Evolutionary conservation across 2,888 invertebrate genomes (phyloP).

Genomic region (Plagodis dolabraria): DNA sequence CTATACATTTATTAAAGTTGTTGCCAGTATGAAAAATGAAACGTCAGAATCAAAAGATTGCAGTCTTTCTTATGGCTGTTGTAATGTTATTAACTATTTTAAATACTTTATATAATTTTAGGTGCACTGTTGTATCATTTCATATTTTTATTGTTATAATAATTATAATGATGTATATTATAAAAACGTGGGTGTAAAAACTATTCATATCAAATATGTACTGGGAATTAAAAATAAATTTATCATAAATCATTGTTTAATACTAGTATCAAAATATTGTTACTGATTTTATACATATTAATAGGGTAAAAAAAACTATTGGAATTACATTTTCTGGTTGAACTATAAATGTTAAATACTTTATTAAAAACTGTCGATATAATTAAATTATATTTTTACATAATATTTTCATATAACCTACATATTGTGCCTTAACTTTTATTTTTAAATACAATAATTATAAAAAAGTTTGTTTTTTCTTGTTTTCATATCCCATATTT

Average conservation of each 20-base stretch:
- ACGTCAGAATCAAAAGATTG: not conserved
- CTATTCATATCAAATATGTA: not conserved
- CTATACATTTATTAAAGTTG: not conserved
- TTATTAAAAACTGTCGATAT: conserved; percentile 26
- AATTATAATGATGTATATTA: not conserved
- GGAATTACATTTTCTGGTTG: no score
- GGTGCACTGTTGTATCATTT: conserved; percentile 2
- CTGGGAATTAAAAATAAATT: not conserved
- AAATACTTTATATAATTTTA: conserved; percentile 8
- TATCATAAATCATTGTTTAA: not conserved
- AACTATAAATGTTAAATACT: conserved; percentile 1
- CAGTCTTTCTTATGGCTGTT: conserved; percentile 5
- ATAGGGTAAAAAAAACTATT: no score
- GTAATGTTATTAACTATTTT: conserved; percentile 4
- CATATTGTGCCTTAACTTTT: conserved; percentile 20
- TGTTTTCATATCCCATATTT: not conserved
- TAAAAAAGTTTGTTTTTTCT: conserved; percentile 4
- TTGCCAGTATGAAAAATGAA: not conserved
- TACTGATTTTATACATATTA: no score
- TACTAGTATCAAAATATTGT: not conserved
- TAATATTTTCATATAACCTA: conserved; percentile 7
- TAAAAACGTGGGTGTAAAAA: no score
- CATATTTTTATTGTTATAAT: not conserved
- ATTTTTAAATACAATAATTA: conserved; percentile 16
- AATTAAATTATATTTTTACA: conserved; percentile 5